These are phyloP conservation scores for Propsilocerus akamusi DNA, from an alignment of 1,140 invertebrate species.

Conservation along the genomic window DNA sequence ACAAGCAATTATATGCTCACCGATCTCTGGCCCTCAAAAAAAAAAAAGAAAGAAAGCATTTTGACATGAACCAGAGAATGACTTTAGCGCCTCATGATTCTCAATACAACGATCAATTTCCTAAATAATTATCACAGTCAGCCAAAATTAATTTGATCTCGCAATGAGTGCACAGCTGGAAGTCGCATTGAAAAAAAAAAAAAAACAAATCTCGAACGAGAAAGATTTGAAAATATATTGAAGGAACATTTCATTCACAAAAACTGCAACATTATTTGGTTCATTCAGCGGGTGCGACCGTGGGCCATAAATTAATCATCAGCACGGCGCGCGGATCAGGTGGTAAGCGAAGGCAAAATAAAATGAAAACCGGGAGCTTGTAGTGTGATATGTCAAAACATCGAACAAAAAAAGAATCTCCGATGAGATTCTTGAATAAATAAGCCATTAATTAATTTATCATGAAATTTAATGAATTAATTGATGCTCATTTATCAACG, in stretches of 20 bases:
- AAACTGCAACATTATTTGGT: neutral
- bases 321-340: neutral
- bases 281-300: too few species aligned
- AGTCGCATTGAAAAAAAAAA: neutral
- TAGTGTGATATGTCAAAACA: conserved; percentile 4
- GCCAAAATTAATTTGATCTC: neutral
- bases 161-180: neutral
- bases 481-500: neutral
- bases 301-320: conserved; percentile 1
- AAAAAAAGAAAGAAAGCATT: too few species aligned
- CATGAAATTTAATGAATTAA: neutral
- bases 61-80: too few species aligned
- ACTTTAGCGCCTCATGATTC: neutral
- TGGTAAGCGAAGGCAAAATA: too few species aligned
- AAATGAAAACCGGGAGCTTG: too few species aligned
- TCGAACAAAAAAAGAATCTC: neutral
- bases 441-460: neutral
- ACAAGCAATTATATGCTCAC: too few species aligned
- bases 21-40: too few species aligned
- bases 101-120: neutral
- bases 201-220: neutral
- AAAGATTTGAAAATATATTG: neutral
- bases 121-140: neutral
- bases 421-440: neutral
- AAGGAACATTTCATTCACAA: neutral